Evolutionary conservation across 2,888 invertebrate species (phyloP).

Genomic region (Melanostoma mellinum): DNA sequence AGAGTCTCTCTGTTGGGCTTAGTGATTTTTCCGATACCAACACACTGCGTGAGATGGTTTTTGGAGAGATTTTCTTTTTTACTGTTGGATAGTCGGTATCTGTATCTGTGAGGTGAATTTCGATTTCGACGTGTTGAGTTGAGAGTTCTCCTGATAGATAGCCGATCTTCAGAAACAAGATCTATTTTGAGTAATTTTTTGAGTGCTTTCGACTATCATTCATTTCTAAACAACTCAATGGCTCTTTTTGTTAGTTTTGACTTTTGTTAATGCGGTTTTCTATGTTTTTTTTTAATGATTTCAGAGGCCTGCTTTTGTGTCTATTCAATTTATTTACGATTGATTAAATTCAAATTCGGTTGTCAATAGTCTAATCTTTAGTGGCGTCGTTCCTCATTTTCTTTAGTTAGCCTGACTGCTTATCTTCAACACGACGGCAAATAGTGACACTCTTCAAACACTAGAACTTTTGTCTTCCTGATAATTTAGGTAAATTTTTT

Average conservation of each 20-base stretch:
- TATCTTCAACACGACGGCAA: constrained; percentile 3
- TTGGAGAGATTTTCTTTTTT: background rate
- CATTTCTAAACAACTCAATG: no score
- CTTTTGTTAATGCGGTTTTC: no score
- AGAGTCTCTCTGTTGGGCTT: background rate
- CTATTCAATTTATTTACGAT: no score
- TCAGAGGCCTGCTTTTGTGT: no score
- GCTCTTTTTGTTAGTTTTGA: no score
- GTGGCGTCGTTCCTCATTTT: no score
- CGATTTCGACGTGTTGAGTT: constrained; percentile 31
- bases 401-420: background rate
- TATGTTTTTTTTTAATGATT: no score
- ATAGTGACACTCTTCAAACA: constrained; percentile 5
- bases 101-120: constrained; percentile 49
- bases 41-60: constrained; percentile 4
- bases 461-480: background rate
- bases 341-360: no score
- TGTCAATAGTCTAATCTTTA: no score
- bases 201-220: constrained; percentile 1
- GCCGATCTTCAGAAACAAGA: constrained; percentile 14
- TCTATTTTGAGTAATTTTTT: constrained; percentile 15
- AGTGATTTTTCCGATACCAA: constrained; percentile 2
- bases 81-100: background rate
- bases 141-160: constrained; percentile 27
- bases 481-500: background rate